phyloP scores from a whole-genome alignment of 2,888 invertebrate genomes.

The Xestia c-nigrum region DNA sequence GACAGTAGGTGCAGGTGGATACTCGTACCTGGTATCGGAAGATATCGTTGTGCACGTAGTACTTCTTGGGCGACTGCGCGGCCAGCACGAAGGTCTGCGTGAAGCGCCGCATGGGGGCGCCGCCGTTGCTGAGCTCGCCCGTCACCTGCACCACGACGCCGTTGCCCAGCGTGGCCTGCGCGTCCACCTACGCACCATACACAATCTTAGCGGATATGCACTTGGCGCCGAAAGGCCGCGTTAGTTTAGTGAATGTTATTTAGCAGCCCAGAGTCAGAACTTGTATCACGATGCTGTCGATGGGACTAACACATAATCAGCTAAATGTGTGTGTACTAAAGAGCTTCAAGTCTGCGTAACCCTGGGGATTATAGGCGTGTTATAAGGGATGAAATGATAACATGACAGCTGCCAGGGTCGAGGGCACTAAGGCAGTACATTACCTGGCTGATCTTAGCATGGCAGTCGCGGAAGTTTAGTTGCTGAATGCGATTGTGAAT shows the following conservation, averaged over 20 bases:
- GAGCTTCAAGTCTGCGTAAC: background rate
- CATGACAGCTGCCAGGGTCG: background rate
- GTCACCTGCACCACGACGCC: conserved; percentile 99
- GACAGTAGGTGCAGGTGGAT: background rate
- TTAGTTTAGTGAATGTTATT: background rate
- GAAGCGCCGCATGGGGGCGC: conserved; percentile 99
- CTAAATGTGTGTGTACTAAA: background rate
- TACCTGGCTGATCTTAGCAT: conserved; percentile 98
- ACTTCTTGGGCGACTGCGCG: conserved; percentile 98
- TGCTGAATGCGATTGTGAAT: conserved; percentile 99
- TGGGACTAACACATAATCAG: background rate
- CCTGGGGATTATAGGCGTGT: background rate
- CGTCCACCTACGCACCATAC: conserved; percentile 92
- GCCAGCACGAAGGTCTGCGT: conserved; percentile 99
- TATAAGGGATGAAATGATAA: background rate
- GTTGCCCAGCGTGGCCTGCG: conserved; percentile 97
- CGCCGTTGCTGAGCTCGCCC: conserved; percentile 98
- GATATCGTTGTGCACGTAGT: conserved; percentile 99
- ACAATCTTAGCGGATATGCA: background rate
- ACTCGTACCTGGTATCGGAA: conserved; percentile 97
- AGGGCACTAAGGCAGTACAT: background rate
- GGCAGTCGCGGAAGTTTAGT: conserved; percentile 98
- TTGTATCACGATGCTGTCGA: too few species aligned
- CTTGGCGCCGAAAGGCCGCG: background rate
- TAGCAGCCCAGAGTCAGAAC: background rate